Conservation (phyloP, 2,113 vertebrate species). For the Cebidichthys violaceus region DNA sequence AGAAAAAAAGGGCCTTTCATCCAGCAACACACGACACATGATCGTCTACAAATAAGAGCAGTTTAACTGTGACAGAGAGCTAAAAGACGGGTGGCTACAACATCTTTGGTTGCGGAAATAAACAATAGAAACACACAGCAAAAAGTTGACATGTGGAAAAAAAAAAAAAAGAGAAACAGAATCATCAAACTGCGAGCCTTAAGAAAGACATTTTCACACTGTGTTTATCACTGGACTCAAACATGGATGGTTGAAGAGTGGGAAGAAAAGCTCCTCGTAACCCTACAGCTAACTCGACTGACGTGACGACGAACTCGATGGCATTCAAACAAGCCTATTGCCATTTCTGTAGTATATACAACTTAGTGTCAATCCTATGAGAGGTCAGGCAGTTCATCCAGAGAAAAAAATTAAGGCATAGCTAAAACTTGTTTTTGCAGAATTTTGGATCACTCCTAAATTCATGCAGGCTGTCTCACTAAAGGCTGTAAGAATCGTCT, state of each 20-base stretch:
- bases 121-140: conserved; percentile 43
- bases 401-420: conserved; percentile 70
- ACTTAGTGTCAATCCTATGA: conserved; percentile 56
- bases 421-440: conserved; percentile 68
- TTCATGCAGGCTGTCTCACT: conserved; percentile 72
- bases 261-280: conserved; percentile 27
- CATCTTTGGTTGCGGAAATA: conserved; percentile 80
- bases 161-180: conserved; percentile 27
- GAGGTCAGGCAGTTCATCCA: conserved; percentile 64
- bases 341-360: conserved; percentile 56
- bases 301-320: conserved; percentile 1
- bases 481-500: conserved; percentile 74
- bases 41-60: conserved; percentile 11
- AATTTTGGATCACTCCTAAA: conserved; percentile 60
- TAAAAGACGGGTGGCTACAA: conserved; percentile 52
- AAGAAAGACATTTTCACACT: conserved; percentile 15
- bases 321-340: conserved; percentile 43
- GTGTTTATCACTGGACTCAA: conserved; percentile 27
- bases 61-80: conserved; percentile 38
- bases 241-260: conserved; percentile 29
- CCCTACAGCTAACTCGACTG: conserved; percentile 19
- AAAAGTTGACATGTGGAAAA: background rate
- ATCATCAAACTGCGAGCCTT: conserved; percentile 33
- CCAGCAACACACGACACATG: conserved; percentile 1
- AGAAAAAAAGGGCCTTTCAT: conserved; percentile 1